Evolutionary conservation across 1,140 invertebrate genomes (phyloP).

Genomic region (Drosophila orosa): DNA sequence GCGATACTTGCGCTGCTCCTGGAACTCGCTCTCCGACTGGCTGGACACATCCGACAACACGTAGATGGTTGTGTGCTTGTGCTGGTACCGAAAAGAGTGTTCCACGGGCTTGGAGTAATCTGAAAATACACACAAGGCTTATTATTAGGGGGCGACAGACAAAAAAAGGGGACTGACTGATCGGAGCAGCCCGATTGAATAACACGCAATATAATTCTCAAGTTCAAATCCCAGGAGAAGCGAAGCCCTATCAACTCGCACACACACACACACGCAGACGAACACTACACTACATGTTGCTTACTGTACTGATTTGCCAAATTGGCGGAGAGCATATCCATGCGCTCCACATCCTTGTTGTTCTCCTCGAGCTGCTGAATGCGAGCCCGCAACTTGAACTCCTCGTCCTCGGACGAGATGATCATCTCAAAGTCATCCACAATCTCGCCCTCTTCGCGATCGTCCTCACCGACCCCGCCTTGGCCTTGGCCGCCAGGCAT

Average conservation of each 20-base stretch:
- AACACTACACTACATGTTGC: slow-evolving; percentile 27
- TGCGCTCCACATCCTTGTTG: slow-evolving; percentile 80
- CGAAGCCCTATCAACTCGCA: slow-evolving; percentile 1
- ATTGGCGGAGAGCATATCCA: slow-evolving; percentile 71
- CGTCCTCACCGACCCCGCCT: slow-evolving; percentile 18
- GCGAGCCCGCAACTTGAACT: slow-evolving; percentile 67
- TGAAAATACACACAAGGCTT: slow-evolving; percentile 13
- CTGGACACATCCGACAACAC: slow-evolving; percentile 68
- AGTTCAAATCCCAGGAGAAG: slow-evolving; percentile 6
- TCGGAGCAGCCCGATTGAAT: background rate
- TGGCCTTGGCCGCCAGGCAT: background rate
- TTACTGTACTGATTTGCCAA: slow-evolving; percentile 75
- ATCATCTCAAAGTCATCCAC: slow-evolving; percentile 80
- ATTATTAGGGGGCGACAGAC: no score
- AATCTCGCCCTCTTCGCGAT: slow-evolving; percentile 82
- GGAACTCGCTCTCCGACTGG: slow-evolving; percentile 52
- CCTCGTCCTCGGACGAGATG: slow-evolving; percentile 79
- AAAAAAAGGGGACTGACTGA: background rate
- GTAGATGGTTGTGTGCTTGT: slow-evolving; percentile 35
- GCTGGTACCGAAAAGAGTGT: slow-evolving; percentile 7
- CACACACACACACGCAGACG: background rate
- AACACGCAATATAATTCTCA: background rate
- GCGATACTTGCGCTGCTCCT: slow-evolving; percentile 38
- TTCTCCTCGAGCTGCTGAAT: slow-evolving; percentile 79
- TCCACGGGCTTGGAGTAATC: slow-evolving; percentile 48